These are phyloP conservation scores for Phataginus tetradactyla DNA, from an alignment of 2,797 vertebrate species.

Conservation along the genomic window DNA sequence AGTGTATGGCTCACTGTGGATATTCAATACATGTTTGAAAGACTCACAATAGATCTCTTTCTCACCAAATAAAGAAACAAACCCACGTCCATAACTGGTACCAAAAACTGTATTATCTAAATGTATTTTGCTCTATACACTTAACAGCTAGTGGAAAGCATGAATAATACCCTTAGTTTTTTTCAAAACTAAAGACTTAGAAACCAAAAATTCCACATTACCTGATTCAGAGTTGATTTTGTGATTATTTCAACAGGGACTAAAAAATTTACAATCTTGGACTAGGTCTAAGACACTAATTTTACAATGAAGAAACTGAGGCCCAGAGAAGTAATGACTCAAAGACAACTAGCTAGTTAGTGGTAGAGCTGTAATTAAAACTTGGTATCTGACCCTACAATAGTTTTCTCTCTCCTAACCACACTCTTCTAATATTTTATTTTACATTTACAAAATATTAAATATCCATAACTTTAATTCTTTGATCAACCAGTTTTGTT, in stretches of 20 bases:
- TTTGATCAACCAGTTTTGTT: conserved; percentile 41
- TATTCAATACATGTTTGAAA: conserved; percentile 11
- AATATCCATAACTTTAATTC: background rate
- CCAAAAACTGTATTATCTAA: background rate
- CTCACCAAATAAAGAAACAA: background rate
- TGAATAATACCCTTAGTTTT: background rate
- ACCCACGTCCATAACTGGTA: background rate
- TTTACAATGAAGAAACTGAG: conserved; percentile 43
- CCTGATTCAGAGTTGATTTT: background rate
- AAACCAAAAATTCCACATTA: conserved; percentile 49
- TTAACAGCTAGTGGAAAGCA: background rate
- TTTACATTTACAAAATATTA: conserved; percentile 17
- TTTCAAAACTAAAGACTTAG: conserved; percentile 48
- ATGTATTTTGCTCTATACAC: background rate
- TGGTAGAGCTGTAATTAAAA: conserved; percentile 7
- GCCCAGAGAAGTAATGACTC: background rate
- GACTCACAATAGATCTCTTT: background rate
- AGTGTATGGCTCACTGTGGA: background rate
- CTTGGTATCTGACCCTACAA: background rate
- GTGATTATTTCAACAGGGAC: conserved; percentile 1
- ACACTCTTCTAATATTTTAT: background rate
- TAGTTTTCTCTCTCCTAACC: conserved; percentile 1
- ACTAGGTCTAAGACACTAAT: conserved; percentile 22
- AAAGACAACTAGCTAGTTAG: conserved; percentile 20
- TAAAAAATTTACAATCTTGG: conserved; percentile 31